A percentile compares a stretch with the other conserved stretches of the same genome.
Conservation (phyloP, 2,888 invertebrate species). For the Dryomyza anilis region DNA sequence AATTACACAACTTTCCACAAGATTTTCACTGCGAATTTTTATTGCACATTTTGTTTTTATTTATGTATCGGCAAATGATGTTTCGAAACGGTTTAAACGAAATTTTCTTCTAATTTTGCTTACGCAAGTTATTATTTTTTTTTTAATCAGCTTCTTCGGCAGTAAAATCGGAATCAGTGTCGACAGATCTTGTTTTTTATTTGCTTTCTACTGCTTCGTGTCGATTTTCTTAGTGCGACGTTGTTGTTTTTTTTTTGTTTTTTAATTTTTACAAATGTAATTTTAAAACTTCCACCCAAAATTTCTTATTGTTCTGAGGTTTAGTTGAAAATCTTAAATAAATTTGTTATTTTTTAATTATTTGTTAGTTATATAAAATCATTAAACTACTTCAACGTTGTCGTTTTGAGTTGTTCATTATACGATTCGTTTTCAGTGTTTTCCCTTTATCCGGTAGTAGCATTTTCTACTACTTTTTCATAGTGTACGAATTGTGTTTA, state of each 20-base stretch:
- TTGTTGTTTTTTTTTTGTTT: neutral
- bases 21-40: neutral
- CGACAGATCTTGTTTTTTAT: conserved; percentile 19
- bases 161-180: conserved; percentile 18
- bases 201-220: conserved; percentile 10
- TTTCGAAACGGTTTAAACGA: neutral
- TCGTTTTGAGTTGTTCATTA: too few relatives aligned
- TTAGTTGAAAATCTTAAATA: too few relatives aligned
- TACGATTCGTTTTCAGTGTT: too few relatives aligned
- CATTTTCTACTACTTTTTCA: too few relatives aligned
- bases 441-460: too few relatives aligned
- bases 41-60: neutral
- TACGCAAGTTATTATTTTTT: conserved; percentile 24
- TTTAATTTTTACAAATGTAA: too few relatives aligned
- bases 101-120: conserved; percentile 15
- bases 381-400: neutral
- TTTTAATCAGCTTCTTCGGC: conserved; percentile 18
- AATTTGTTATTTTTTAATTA: neutral
- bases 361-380: neutral
- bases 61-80: neutral
- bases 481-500: too few relatives aligned
- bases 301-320: too few relatives aligned
- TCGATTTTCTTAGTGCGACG: neutral
- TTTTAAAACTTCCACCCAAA: too few relatives aligned
- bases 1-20: neutral